phyloP scores from a whole-genome alignment of 2,797 vertebrate species.

The Sebastes iracundus region DNA sequence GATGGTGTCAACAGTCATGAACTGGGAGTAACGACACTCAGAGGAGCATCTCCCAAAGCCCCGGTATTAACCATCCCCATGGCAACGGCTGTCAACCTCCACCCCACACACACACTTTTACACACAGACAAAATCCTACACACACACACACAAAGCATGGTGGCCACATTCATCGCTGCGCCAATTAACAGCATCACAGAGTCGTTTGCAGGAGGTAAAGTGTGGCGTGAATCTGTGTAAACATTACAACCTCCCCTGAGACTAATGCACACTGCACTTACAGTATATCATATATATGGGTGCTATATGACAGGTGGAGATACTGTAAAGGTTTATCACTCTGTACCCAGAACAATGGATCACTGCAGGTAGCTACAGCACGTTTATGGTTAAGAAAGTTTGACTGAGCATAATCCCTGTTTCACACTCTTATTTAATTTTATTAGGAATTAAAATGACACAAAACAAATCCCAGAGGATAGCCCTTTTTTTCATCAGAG shows the following conservation, averaged over 20 bases:
- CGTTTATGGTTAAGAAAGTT: too few relatives aligned
- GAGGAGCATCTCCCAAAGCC: slow-evolving; percentile 48
- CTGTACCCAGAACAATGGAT: too few relatives aligned
- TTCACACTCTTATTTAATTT: accelerated
- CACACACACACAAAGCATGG: background rate
- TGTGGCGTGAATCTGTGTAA: slow-evolving; percentile 27
- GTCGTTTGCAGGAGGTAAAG: slow-evolving; percentile 10
- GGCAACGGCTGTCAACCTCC: slow-evolving; percentile 30
- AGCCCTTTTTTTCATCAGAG: accelerated
- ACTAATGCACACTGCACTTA: background rate
- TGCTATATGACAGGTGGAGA: too few relatives aligned
- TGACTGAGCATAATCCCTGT: too few relatives aligned
- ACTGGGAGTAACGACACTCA: slow-evolving; percentile 40
- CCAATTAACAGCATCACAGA: slow-evolving; percentile 46
- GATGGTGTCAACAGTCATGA: slow-evolving; percentile 40
- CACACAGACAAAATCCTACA: background rate
- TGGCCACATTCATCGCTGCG: background rate
- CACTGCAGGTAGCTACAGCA: too few relatives aligned
- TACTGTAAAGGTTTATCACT: too few relatives aligned
- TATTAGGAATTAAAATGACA: too few relatives aligned
- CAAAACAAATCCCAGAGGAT: too few relatives aligned
- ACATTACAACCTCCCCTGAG: slow-evolving; percentile 12
- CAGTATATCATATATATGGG: too few relatives aligned
- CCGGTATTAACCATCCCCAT: slow-evolving; percentile 34
- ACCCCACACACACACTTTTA: background rate